Conservation (phyloP, 1,140 invertebrate species). For the Anagrus nilaparvatae region DNA sequence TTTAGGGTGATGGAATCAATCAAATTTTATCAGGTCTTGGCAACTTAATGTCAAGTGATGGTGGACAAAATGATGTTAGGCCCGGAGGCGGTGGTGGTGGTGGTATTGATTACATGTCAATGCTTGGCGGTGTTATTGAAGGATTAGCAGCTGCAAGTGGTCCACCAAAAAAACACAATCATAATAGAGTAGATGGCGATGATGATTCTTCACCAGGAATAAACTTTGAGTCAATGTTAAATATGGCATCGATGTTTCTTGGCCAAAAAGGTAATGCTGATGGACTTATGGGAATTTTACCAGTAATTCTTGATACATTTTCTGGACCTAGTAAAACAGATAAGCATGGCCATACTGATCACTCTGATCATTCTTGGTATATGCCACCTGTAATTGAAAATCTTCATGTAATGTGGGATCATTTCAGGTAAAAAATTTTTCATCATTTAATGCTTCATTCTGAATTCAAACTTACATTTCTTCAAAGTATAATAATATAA, state of each 20-base stretch:
- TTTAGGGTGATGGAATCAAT: conserved; percentile 23
- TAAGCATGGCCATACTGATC: conserved; percentile 46
- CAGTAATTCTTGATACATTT: conserved; percentile 52
- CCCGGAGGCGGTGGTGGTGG: conserved; percentile 35
- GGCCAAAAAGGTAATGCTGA: conserved; percentile 41
- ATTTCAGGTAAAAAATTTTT: conserved; percentile 44
- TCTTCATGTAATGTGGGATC: conserved; percentile 63
- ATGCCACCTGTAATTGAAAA: conserved; percentile 65
- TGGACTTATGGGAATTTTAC: conserved; percentile 50
- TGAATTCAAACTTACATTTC: background rate
- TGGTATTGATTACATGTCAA: conserved; percentile 44
- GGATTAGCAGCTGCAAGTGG: conserved; percentile 33
- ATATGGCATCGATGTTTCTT: conserved; percentile 50
- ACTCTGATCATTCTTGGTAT: conserved; percentile 60
- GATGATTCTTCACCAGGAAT: conserved; percentile 25
- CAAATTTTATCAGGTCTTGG: conserved; percentile 41
- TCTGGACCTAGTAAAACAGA: conserved; percentile 39
- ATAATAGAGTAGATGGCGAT: conserved; percentile 8
- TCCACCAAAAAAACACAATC: conserved; percentile 21
- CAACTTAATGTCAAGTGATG: conserved; percentile 39
- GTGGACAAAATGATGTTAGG: conserved; percentile 27
- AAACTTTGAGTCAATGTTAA: conserved; percentile 49
- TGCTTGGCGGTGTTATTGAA: conserved; percentile 45
- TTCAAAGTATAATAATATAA: background rate
- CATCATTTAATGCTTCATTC: conserved; percentile 1